Conservation (phyloP, 2,797 vertebrate genomes). For the Calcarius lapponicus region DNA sequence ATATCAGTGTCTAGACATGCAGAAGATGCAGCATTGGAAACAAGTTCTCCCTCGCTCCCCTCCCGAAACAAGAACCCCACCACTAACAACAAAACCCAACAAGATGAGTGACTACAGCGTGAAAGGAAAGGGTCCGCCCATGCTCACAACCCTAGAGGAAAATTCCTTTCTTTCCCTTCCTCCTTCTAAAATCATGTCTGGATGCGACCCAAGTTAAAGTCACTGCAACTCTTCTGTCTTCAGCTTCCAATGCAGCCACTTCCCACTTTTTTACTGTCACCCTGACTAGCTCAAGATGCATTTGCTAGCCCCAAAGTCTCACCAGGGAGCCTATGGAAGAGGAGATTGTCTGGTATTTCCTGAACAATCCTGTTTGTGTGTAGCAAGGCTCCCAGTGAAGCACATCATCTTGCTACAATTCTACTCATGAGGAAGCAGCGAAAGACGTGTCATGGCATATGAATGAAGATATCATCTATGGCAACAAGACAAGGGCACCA, state of each 20-base stretch:
- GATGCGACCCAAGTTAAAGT: background rate
- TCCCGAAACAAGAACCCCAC: background rate
- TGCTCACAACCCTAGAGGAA: background rate
- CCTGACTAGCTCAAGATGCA: background rate
- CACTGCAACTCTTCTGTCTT: background rate
- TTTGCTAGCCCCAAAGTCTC: background rate
- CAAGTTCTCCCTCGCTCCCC: background rate
- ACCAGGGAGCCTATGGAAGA: background rate
- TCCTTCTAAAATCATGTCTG: background rate
- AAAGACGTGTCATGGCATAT: background rate
- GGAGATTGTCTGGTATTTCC: background rate
- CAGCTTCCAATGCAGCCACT: background rate
- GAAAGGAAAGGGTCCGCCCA: background rate
- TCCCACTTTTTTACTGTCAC: background rate
- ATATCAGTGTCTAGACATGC: background rate
- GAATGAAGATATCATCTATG: background rate
- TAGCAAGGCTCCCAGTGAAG: background rate
- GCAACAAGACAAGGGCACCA: background rate
- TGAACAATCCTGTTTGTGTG: background rate
- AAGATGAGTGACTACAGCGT: background rate
- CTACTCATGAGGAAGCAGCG: background rate
- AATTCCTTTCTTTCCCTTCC: background rate
- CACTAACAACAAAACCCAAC: background rate
- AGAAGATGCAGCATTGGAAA: background rate
- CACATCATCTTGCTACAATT: background rate